Percentiles rank a stretch among this genome's conserved stretches.
Evolutionary conservation across 2,113 vertebrate genomes (phyloP).

Genomic region (Lepus timidus): DNA sequence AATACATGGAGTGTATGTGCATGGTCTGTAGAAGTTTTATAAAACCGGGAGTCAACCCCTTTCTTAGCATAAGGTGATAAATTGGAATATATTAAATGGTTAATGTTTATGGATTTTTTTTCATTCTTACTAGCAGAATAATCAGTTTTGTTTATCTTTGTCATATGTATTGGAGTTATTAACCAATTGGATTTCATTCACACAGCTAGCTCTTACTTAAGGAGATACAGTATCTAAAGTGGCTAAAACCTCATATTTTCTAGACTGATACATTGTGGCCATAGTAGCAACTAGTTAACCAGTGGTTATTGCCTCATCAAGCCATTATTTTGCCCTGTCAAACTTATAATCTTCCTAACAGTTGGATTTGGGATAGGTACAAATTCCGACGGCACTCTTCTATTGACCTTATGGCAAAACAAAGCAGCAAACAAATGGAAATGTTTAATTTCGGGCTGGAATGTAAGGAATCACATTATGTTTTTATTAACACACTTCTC

Average conservation of each 20-base stretch:
- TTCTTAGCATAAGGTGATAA: not conserved
- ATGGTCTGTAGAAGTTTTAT: not conserved
- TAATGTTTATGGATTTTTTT: not conserved
- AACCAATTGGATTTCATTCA: not conserved
- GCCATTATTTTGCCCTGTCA: not conserved
- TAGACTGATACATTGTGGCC: not conserved
- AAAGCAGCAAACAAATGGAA: not conserved
- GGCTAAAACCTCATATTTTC: not conserved
- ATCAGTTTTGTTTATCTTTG: constrained; percentile 39
- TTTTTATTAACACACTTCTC: not conserved
- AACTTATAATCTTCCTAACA: not conserved
- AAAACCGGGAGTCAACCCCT: not conserved
- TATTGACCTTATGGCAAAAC: not conserved
- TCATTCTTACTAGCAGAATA: not conserved
- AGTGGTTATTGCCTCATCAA: not conserved
- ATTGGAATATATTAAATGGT: not conserved
- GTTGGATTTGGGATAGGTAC: not conserved
- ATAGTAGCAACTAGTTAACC: not conserved
- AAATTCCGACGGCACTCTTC: not conserved
- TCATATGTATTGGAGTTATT: not conserved
- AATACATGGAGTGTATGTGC: not conserved
- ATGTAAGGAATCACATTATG: not conserved
- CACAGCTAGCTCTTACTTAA: not conserved
- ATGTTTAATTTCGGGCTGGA: not conserved
- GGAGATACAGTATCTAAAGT: not conserved